phyloP scores from a whole-genome alignment of 2,113 vertebrate genomes.

The Jacana jacana region DNA sequence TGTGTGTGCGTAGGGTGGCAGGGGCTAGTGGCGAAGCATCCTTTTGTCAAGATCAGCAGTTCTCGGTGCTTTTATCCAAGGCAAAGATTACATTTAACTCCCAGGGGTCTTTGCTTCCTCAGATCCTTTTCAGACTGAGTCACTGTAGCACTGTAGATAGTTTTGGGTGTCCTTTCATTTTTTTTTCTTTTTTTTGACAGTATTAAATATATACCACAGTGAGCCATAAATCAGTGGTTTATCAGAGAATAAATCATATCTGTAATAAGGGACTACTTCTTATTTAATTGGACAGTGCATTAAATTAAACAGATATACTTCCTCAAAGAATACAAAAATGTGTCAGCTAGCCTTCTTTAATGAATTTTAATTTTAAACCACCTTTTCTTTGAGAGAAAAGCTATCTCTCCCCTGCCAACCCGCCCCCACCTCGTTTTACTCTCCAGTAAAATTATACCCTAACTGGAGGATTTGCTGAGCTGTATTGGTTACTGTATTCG shows the following conservation, averaged over 20 bases:
- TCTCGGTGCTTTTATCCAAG: slow-evolving; percentile 72
- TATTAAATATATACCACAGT: slow-evolving; percentile 77
- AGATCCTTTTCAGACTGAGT: slow-evolving; percentile 77
- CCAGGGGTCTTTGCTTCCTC: slow-evolving; percentile 73
- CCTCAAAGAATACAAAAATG: slow-evolving; percentile 73
- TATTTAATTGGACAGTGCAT: slow-evolving; percentile 77
- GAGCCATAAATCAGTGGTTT: slow-evolving; percentile 79
- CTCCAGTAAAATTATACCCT: slow-evolving; percentile 33
- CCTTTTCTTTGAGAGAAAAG: slow-evolving; percentile 69
- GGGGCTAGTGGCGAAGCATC: slow-evolving; percentile 37
- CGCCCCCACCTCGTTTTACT: not conserved
- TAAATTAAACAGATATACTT: slow-evolving; percentile 76
- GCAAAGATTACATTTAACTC: slow-evolving; percentile 79
- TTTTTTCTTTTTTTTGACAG: slow-evolving; percentile 55
- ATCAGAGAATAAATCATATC: slow-evolving; percentile 78
- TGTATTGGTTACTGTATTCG: slow-evolving; percentile 22
- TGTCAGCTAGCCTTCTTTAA: slow-evolving; percentile 72
- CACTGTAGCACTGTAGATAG: slow-evolving; percentile 75
- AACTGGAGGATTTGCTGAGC: slow-evolving; percentile 38
- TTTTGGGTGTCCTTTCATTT: slow-evolving; percentile 76
- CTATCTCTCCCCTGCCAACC: not conserved
- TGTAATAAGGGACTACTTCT: slow-evolving; percentile 79
- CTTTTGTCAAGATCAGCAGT: slow-evolving; percentile 77
- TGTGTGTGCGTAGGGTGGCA: not conserved
- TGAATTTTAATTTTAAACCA: slow-evolving; percentile 74